Conservation (phyloP, 2,888 invertebrate genomes). For the Chloroclystis v-ata region DNA sequence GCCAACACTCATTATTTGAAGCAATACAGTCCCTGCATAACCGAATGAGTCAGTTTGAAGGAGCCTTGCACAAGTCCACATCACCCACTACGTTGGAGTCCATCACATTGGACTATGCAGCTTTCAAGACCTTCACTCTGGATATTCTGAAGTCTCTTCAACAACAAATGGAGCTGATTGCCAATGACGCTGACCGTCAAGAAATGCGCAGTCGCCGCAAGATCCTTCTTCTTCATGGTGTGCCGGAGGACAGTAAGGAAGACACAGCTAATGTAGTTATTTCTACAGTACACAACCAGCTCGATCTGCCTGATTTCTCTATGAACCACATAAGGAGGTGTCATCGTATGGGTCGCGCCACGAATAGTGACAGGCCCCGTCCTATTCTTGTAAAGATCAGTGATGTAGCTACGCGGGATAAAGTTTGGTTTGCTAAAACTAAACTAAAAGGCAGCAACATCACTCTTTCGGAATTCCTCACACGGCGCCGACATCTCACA, state of each 20-base stretch:
- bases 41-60: not conserved
- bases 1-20: too few relatives aligned
- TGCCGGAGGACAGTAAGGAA: not conserved
- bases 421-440: not conserved
- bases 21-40: too few relatives aligned
- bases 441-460: not conserved
- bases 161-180: not conserved
- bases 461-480: not conserved
- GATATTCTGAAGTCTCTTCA: not conserved
- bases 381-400: not conserved
- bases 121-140: not conserved
- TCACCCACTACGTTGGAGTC: too few relatives aligned
- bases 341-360: not conserved
- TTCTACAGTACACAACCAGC: not conserved
- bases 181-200: not conserved
- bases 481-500: not conserved
- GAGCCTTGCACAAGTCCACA: too few relatives aligned
- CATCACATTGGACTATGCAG: not conserved
- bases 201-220: not conserved
- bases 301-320: not conserved
- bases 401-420: not conserved
- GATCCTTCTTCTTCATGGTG: not conserved
- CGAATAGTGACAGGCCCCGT: not conserved
- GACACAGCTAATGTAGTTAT: not conserved
- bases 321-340: not conserved